Conservation (phyloP, 2,113 vertebrate species). For the Centropus bengalensis region DNA sequence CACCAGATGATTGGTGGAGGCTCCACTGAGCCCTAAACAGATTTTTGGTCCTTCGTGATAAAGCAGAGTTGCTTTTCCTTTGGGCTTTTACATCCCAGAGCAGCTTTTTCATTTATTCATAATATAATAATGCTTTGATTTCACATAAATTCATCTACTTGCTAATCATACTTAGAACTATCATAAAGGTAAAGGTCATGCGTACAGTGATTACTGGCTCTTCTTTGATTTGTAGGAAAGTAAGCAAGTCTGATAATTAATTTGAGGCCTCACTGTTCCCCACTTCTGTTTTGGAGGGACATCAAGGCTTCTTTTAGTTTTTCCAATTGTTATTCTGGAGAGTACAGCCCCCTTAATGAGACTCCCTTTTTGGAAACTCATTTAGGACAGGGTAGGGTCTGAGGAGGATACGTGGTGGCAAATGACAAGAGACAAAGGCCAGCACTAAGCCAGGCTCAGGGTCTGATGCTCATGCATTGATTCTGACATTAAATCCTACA, state of each 20-base stretch:
- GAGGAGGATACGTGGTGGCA: background rate
- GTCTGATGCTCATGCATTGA: background rate
- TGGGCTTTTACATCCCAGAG: background rate
- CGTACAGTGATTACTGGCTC: background rate
- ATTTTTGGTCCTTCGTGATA: background rate
- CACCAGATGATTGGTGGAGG: background rate
- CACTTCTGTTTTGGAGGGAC: background rate
- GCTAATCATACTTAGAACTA: background rate
- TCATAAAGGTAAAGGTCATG: background rate
- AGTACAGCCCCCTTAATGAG: background rate
- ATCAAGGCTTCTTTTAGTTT: background rate
- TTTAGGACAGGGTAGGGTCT: background rate
- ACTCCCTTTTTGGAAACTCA: background rate
- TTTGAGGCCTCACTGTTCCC: background rate
- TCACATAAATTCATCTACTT: background rate
- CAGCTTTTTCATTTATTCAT: too few relatives aligned
- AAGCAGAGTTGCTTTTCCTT: background rate
- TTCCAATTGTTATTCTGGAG: background rate
- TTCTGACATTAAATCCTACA: background rate
- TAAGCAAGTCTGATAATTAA: background rate
- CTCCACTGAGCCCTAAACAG: background rate
- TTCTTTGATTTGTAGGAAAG: background rate
- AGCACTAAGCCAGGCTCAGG: background rate
- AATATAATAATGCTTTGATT: background rate
- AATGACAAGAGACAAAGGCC: background rate